Evolutionary conservation across 2,113 vertebrate species (phyloP).

Genomic region (Delphinus delphis): DNA sequence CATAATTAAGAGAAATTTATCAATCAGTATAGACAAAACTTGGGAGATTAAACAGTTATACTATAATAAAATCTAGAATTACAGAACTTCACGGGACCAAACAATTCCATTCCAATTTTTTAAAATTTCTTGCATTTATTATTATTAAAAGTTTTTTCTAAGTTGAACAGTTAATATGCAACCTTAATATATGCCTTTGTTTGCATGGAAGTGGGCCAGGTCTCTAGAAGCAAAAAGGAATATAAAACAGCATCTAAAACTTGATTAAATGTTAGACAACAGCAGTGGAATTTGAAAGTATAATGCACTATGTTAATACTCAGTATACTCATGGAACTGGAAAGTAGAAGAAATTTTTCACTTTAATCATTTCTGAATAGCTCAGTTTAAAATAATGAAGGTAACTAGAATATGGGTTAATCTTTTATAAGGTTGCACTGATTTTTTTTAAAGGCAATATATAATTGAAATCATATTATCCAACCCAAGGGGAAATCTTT

Average conservation of each 20-base stretch:
- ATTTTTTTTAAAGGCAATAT: constrained; percentile 70
- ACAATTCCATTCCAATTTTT: constrained; percentile 81
- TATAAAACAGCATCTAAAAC: constrained; percentile 72
- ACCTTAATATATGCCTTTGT: constrained; percentile 71
- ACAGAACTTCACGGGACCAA: constrained; percentile 83
- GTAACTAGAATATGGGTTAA: constrained; percentile 81
- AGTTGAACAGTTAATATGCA: constrained; percentile 56
- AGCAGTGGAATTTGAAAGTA: constrained; percentile 77
- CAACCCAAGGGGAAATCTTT: constrained; percentile 66
- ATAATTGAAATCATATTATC: constrained; percentile 82
- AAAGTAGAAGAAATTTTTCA: constrained; percentile 80
- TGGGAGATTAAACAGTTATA: constrained; percentile 45
- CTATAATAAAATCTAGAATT: constrained; percentile 64
- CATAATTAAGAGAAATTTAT: constrained; percentile 63
- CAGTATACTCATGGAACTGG: constrained; percentile 81
- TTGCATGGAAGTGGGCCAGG: constrained; percentile 74
- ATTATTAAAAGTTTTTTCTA: constrained; percentile 43
- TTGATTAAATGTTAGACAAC: constrained; percentile 79
- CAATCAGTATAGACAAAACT: constrained; percentile 57
- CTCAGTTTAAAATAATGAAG: constrained; percentile 81
- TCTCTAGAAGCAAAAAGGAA: constrained; percentile 74
- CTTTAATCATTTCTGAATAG: constrained; percentile 77
- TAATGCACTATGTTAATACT: constrained; percentile 81
- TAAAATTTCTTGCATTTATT: constrained; percentile 66
- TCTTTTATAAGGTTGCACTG: constrained; percentile 75